phyloP scores from a whole-genome alignment of 2,113 vertebrate species.

The Oriolus oriolus region DNA sequence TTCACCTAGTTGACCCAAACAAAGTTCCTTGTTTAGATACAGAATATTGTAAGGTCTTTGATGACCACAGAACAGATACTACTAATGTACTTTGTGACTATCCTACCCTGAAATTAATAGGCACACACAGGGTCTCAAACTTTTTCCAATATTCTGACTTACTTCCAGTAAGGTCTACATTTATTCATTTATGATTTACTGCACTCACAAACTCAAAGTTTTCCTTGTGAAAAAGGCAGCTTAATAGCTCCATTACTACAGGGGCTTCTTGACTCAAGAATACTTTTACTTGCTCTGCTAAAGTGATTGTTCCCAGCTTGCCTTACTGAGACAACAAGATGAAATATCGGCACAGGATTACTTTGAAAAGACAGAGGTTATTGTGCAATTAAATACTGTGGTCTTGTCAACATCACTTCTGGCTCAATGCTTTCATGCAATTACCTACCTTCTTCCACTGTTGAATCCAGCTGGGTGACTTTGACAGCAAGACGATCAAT shows the following conservation, averaged over 20 bases:
- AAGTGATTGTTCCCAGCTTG: neutral
- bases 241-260: neutral
- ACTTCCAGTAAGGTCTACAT: neutral
- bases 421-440: slow-evolving; percentile 27
- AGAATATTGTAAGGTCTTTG: neutral
- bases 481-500: slow-evolving; percentile 97
- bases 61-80: neutral
- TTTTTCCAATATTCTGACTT: neutral
- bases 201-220: neutral
- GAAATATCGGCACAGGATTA: neutral
- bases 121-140: neutral
- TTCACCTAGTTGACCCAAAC: neutral
- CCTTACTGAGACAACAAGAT: neutral
- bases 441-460: slow-evolving; percentile 95
- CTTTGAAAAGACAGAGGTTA: slow-evolving; percentile 30
- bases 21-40: neutral
- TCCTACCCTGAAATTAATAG: neutral
- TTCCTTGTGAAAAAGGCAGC: neutral
- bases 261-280: neutral
- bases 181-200: neutral
- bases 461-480: slow-evolving; percentile 98
- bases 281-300: neutral
- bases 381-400: slow-evolving; percentile 53
- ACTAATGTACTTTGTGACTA: neutral
- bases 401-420: slow-evolving; percentile 43